Percentiles rank a stretch among this genome's conserved stretches.
Conservation (phyloP, 2,888 invertebrate genomes). For the Dysmachus trigonus region DNA sequence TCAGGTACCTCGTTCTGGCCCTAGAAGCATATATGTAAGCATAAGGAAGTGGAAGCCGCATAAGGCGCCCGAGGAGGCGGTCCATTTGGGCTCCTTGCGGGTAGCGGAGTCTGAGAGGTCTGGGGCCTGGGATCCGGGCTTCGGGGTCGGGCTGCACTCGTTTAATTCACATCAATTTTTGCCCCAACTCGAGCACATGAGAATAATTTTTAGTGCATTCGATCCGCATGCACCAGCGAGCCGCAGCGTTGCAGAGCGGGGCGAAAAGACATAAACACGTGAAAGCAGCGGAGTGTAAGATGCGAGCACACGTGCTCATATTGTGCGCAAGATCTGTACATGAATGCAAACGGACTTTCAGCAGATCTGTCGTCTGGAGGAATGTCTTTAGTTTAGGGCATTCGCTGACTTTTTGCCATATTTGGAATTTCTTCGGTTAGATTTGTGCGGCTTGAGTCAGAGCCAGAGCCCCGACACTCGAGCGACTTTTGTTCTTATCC, state of each 20-base stretch:
- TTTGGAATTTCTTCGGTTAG: not conserved
- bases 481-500: not conserved
- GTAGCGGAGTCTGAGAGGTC: no score
- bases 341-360: not conserved
- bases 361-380: not conserved
- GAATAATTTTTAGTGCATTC: slow-evolving; percentile 39
- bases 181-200: not conserved
- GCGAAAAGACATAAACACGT: slow-evolving; percentile 10
- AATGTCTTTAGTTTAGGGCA: not conserved
- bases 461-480: not conserved
- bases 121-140: no score
- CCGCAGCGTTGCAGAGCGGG: not conserved
- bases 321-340: not conserved
- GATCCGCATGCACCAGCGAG: slow-evolving; percentile 1
- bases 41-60: not conserved
- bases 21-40: no score
- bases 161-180: slow-evolving; percentile 31
- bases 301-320: not conserved
- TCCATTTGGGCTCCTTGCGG: not conserved
- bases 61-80: not conserved
- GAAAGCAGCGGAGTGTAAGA: not conserved
- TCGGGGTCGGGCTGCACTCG: not conserved
- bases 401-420: not conserved
- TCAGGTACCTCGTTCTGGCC: not conserved
- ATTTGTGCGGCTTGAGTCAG: not conserved